Evolutionary conservation across 2,797 vertebrate genomes (phyloP).

Genomic region (Phrynocephalus guinanensis): DNA sequence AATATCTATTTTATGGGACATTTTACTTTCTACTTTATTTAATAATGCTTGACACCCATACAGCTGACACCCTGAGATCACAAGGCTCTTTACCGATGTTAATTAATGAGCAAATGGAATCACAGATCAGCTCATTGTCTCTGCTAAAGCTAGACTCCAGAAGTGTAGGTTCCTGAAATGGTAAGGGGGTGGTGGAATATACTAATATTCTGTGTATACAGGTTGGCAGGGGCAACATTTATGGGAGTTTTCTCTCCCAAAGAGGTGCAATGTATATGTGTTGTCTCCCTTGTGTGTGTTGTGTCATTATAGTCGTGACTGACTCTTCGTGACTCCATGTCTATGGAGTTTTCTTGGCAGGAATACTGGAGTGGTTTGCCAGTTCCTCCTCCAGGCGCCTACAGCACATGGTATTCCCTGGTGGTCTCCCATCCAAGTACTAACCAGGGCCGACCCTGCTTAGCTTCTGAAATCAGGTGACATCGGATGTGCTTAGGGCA

Average conservation of each 20-base stretch:
- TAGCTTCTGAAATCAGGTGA: too few species aligned
- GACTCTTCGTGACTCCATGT: too few species aligned
- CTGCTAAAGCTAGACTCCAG: conserved; percentile 60
- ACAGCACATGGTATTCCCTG: too few species aligned
- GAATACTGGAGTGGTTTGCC: neutral
- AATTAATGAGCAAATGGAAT: conserved; percentile 77
- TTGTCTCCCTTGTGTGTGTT: neutral
- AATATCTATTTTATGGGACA: conserved; percentile 72
- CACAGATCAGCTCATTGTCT: conserved; percentile 64
- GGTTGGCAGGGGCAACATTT: neutral
- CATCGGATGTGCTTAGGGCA: too few species aligned
- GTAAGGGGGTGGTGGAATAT: neutral
- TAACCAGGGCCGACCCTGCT: too few species aligned
- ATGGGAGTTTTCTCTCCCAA: neutral
- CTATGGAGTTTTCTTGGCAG: neutral
- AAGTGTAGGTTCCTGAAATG: conserved; percentile 47
- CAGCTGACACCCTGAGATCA: conserved; percentile 72
- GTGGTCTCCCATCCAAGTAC: too few species aligned
- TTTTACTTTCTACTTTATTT: conserved; percentile 71
- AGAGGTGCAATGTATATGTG: neutral
- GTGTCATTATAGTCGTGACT: too few species aligned
- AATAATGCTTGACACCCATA: conserved; percentile 77
- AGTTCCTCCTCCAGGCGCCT: too few species aligned
- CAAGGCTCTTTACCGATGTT: conserved; percentile 75
- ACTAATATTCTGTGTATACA: neutral